These are phyloP conservation scores for Leptinotarsa rubiginosa DNA, from an alignment of 2,888 invertebrate genomes.

Conservation along the genomic window DNA sequence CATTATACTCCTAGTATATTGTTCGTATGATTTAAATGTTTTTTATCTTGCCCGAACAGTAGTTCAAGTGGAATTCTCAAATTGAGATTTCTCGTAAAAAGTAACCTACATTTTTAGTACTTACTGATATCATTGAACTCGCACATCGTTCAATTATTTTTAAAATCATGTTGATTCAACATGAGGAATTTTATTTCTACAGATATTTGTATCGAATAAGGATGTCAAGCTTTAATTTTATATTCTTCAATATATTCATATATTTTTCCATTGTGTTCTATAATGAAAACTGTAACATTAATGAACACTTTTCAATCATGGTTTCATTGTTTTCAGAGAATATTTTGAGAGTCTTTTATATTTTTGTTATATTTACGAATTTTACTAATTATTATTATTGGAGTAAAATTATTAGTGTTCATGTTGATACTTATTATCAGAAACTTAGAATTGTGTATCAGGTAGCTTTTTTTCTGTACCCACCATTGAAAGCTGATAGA, in stretches of 20 bases:
- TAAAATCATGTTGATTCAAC: neutral
- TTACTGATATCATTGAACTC: neutral
- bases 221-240: neutral
- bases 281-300: neutral
- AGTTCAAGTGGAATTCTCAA: neutral
- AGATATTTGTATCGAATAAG: neutral
- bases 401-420: neutral
- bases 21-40: neutral
- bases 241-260: neutral
- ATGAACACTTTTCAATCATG: too few relatives aligned
- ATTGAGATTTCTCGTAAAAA: neutral
- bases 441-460: too few relatives aligned
- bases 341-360: neutral
- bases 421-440: too few relatives aligned
- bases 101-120: neutral
- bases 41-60: slow-evolving; percentile 3
- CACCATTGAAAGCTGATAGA: too few relatives aligned
- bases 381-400: neutral
- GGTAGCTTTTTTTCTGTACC: too few relatives aligned
- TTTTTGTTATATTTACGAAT: neutral
- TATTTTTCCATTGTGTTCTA: neutral
- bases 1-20: neutral
- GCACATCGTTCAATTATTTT: neutral
- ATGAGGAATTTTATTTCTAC: neutral
- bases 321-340: neutral